Evolutionary conservation across 2,888 invertebrate genomes (phyloP), one percentile per base, ranked within the genome.

Genomic region (Philaethria dido): DNA sequence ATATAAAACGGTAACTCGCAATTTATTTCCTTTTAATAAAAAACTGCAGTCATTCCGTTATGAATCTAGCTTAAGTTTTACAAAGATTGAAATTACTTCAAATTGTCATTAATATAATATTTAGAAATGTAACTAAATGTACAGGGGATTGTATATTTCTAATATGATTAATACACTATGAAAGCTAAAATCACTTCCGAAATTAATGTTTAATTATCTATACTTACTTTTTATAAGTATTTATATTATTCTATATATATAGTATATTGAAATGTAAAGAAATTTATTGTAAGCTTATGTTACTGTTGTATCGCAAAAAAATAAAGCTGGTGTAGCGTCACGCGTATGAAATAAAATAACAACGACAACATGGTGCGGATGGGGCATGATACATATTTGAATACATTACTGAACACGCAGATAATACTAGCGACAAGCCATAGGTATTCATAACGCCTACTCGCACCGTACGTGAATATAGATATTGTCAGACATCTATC

Each of bases 331-430:
- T 83, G 69, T 81, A 83, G 78, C 82, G 85, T 89, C 92, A 92
- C 90, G 91, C 87, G 86, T 87, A 78, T 79, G 85, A 89, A 90
- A 90, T 91, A 92, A 92, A 92, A 91, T 92, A 91, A 89, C 88
- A 88, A 84, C 84, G 86, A 78, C 86, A 87, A 86, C 87, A 86
- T 81, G 86, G 85, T 85, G 89, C 86, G 90, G 86, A 88, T 87
- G 88, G 85, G 82, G 86, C 88, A 86, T 89, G 88, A 91, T 92
- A 92, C 90, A 90, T 92, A 92, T 92, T 92, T 92, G 92, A 92
- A 92, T 92, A 92, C 83, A 92, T 92, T 91, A 92, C 90, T 74
- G 85, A 88, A 85, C 87, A 88, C 86, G 88, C 85, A 88, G 86
- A 89, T 89, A 89, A 89, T 88, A 84, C 87, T 80, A 80, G 81